Percentiles rank a stretch among this genome's conserved stretches.
Evolutionary conservation across 2,797 vertebrate genomes (phyloP).

Genomic region (Pogonophryne albipinna): DNA sequence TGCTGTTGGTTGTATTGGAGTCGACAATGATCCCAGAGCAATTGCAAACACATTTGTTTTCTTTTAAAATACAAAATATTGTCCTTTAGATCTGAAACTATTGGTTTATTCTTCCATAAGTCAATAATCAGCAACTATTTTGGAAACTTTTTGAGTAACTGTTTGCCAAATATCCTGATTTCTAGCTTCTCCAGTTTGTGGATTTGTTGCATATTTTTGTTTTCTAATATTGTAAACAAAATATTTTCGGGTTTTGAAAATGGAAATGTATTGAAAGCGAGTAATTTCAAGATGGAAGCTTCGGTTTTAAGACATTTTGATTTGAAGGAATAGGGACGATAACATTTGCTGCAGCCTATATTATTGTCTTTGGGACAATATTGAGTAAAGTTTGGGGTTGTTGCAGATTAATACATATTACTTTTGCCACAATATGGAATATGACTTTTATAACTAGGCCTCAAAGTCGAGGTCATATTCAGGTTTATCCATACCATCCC

Average conservation of each 20-base stretch:
- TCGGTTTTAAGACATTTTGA: background rate
- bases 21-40: background rate
- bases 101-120: background rate
- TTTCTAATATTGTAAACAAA: background rate
- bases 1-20: slow-evolving; percentile 10
- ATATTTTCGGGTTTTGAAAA: background rate
- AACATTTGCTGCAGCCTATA: background rate
- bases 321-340: background rate
- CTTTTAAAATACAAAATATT: background rate
- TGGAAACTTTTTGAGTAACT: background rate
- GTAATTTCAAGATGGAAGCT: background rate
- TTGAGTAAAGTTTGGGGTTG: slow-evolving; percentile 1
- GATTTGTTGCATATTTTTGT: background rate
- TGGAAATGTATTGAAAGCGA: background rate
- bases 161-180: background rate
- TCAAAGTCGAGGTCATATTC: slow-evolving; percentile 3
- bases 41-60: background rate
- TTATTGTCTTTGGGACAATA: slow-evolving; percentile 3
- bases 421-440: slow-evolving; percentile 1
- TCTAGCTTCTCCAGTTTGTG: background rate
- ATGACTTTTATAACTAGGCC: slow-evolving; percentile 9
- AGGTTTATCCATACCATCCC: slow-evolving; percentile 7
- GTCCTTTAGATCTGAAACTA: background rate
- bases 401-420: background rate
- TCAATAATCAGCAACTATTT: background rate